These are phyloP conservation scores for Ptychochromis oligacanthus DNA, from an alignment of 2,113 vertebrate genomes.

Conservation along the genomic window DNA sequence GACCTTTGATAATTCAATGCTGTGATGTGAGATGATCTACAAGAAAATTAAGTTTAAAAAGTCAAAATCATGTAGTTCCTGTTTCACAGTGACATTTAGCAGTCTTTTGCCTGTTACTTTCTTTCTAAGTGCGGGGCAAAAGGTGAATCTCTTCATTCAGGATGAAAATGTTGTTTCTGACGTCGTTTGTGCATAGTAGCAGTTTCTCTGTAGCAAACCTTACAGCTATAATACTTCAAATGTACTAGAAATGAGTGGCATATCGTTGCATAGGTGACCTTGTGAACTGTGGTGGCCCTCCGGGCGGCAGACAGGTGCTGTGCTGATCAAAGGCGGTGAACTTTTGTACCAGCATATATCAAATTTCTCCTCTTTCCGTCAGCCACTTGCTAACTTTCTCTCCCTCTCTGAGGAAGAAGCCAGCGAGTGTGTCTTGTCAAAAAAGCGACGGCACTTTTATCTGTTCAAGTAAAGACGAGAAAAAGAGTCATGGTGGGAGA, in stretches of 20 bases:
- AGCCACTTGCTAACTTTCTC: conserved; percentile 30
- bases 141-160: conserved; percentile 9
- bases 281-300: conserved; percentile 49
- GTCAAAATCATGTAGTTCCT: neutral
- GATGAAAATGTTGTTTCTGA: conserved; percentile 17
- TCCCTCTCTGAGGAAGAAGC: conserved; percentile 32
- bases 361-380: conserved; percentile 30
- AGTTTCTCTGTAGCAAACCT: conserved; percentile 17
- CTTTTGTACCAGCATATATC: conserved; percentile 57
- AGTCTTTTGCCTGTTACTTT: neutral
- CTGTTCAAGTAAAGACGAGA: conserved; percentile 37
- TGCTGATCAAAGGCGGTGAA: conserved; percentile 65
- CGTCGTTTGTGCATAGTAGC: neutral
- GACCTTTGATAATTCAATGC: neutral
- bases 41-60: neutral
- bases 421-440: conserved; percentile 40
- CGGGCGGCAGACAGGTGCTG: conserved; percentile 40
- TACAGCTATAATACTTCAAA: conserved; percentile 35
- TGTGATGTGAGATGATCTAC: neutral
- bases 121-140: neutral
- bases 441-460: conserved; percentile 57
- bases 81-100: neutral
- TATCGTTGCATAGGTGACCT: conserved; percentile 48
- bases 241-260: conserved; percentile 47
- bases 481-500: neutral